Evolutionary conservation across 2,797 vertebrate species (phyloP), one percentile per base, ranked within the genome.

Genomic region (Atherinosoma microstoma): DNA sequence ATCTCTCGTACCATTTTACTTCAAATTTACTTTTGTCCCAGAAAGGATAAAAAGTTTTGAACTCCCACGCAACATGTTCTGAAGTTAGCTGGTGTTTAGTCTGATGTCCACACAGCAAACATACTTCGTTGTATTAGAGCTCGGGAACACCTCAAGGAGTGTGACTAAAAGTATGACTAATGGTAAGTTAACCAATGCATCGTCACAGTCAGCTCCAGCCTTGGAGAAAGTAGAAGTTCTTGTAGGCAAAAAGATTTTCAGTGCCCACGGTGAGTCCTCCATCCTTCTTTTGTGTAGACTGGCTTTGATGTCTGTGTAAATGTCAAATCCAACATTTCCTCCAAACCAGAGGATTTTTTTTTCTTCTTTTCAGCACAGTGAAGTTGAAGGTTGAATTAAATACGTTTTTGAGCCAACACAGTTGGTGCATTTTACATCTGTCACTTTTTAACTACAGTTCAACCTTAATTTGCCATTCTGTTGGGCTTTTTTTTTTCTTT

Each of bases 251-350:
- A 60, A 40, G 27, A 61, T 38, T 64, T 51, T 15, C 34, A 18
- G 30, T 53, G 47, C 32, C 49, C 34, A 27, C 49, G 27, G 13
- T 30, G 45, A 29, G 42, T 49, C 18, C 47, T 59, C 0, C 24
- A 10, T 18, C n/a, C n/a, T 53, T 58, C 12, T 49, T 24, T 42
- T 73, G 34, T 38, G 10, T 22, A 61, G 10, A 18, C 13, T 2
- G 11, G 30, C 68, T 54, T 38, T 45, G 36, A 34, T 63, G 36
- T 42, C 22, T 20, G 22, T 58, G 53, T 27, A 72, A 36, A 68
- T 59, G n/a, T 68, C 38, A 24, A 49, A 34, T 68, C 32, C 62
- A 64, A 27, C 30, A 34, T 30, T 34, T 49, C 45, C 42, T 20
- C 5, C 12, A 34, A 18, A 51, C 45, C 30, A 13, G 27, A 49